Evolutionary conservation across 2,888 invertebrate genomes (phyloP).

Genomic region (Polyploca ridens): DNA sequence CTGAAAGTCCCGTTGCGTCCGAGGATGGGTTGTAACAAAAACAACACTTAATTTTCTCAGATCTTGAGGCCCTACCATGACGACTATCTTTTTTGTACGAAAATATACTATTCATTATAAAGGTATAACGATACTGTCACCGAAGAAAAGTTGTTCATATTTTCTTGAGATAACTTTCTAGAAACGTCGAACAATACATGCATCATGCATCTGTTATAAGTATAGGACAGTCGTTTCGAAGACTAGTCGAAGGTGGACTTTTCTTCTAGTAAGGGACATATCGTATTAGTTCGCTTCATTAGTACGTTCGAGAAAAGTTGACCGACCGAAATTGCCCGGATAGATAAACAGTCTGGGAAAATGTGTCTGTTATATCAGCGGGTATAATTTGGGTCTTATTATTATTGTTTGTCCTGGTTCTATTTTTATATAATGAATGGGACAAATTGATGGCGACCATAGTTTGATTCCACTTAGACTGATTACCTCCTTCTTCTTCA

Average conservation of each 20-base stretch:
- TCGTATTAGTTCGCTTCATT: slow-evolving; percentile 35
- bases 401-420: slow-evolving; percentile 19
- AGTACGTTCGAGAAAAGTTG: slow-evolving; percentile 36
- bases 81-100: neutral
- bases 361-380: slow-evolving; percentile 21
- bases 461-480: neutral
- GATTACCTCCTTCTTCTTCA: slow-evolving; percentile 1
- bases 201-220: neutral
- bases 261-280: neutral
- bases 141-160: neutral
- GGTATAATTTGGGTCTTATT: slow-evolving; percentile 33
- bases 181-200: neutral
- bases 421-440: slow-evolving; percentile 5
- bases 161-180: neutral
- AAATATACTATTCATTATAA: neutral
- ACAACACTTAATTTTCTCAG: slow-evolving; percentile 40
- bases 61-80: slow-evolving; percentile 6
- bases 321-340: slow-evolving; percentile 41
- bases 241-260: neutral
- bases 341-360: slow-evolving; percentile 36
- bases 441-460: slow-evolving; percentile 1
- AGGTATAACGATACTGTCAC: neutral
- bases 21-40: slow-evolving; percentile 36
- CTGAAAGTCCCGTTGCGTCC: slow-evolving; percentile 33
- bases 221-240: neutral